phyloP scores from a whole-genome alignment of 2,113 vertebrate genomes.

The Calonectris borealis region DNA sequence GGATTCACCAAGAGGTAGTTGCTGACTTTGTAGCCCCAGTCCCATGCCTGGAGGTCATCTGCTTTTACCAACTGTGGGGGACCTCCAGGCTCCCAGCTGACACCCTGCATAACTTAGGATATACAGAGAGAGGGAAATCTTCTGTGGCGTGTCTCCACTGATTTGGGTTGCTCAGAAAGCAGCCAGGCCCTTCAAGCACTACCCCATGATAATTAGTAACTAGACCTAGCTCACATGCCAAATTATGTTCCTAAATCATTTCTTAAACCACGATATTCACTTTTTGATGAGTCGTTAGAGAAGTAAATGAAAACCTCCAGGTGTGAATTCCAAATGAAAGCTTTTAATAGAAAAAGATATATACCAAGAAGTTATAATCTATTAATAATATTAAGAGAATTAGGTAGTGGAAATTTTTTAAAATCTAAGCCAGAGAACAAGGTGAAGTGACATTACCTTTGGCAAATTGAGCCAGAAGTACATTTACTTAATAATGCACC shows the following conservation, averaged over 20 bases:
- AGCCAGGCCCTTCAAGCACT: neutral
- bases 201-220: neutral
- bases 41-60: neutral
- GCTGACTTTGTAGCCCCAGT: neutral
- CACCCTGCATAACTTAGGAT: no score
- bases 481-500: neutral
- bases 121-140: neutral
- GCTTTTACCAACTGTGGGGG: neutral
- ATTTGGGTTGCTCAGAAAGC: neutral
- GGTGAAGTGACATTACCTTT: neutral
- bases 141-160: neutral
- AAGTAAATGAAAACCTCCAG: slow-evolving; percentile 25
- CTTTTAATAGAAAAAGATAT: neutral
- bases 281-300: slow-evolving; percentile 14
- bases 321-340: slow-evolving; percentile 23
- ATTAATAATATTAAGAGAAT: neutral
- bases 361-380: neutral
- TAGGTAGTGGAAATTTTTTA: neutral
- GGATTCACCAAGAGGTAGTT: neutral
- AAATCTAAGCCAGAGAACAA: neutral
- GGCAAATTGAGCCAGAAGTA: neutral
- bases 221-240: neutral
- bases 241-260: neutral
- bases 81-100: neutral
- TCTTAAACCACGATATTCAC: neutral